Evolutionary conservation across 2,113 vertebrate genomes (phyloP).

Genomic region (Nansenia antarctica): DNA sequence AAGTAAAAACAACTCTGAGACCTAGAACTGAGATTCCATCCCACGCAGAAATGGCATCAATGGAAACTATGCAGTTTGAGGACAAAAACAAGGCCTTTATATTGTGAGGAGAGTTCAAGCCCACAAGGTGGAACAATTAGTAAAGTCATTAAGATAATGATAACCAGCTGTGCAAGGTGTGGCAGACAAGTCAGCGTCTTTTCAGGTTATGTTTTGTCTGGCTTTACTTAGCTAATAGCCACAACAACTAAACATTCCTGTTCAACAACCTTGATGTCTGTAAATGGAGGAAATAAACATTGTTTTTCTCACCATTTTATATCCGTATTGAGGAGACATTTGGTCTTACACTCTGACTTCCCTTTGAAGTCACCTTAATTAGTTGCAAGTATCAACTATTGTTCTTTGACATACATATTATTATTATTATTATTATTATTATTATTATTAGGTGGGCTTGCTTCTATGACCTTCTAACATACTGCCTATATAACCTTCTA

Average conservation of each 20-base stretch:
- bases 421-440: no score
- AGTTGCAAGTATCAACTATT: no score
- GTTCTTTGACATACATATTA: no score
- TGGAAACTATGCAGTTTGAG: slow-evolving; percentile 29
- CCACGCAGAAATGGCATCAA: not conserved
- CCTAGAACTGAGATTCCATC: not conserved
- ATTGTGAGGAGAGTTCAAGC: slow-evolving; percentile 39
- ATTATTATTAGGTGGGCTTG: no score
- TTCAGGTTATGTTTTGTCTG: slow-evolving; percentile 12
- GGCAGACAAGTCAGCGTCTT: slow-evolving; percentile 15
- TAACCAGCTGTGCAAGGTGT: slow-evolving; percentile 52
- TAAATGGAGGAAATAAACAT: not conserved
- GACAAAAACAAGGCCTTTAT: slow-evolving; percentile 33
- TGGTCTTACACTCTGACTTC: no score
- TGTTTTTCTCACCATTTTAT: not conserved
- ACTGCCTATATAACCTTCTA: no score
- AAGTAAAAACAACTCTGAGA: not conserved
- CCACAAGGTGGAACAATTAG: slow-evolving; percentile 45
- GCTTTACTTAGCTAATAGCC: slow-evolving; percentile 14
- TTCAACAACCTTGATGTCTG: not conserved
- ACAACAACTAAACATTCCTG: slow-evolving; percentile 15
- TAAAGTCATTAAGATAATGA: slow-evolving; percentile 53
- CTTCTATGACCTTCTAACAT: no score
- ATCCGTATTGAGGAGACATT: not conserved
- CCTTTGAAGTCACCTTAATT: no score